Conservation (phyloP, 2,888 invertebrate species). For the Lochmaea capreae region DNA sequence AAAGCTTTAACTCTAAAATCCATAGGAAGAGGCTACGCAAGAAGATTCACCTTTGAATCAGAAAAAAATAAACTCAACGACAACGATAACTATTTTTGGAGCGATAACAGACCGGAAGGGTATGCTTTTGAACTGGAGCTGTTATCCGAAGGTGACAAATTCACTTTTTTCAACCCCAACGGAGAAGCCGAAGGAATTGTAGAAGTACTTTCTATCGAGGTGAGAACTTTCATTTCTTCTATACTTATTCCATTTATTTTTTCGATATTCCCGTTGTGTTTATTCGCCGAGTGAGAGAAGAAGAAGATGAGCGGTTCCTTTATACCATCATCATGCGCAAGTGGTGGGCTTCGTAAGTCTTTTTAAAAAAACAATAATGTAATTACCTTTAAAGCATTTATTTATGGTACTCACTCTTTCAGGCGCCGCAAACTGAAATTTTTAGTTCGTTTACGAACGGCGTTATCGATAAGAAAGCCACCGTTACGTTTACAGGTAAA, state of each 20-base stretch:
- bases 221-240: conserved; percentile 58
- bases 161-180: conserved; percentile 77
- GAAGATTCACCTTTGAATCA: conserved; percentile 79
- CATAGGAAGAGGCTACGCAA: conserved; percentile 80
- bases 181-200: conserved; percentile 75
- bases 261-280: conserved; percentile 42
- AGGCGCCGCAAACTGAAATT: conserved; percentile 68
- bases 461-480: conserved; percentile 72
- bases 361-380: conserved; percentile 52
- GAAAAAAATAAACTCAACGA: conserved; percentile 69
- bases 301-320: conserved; percentile 40
- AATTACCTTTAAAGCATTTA: conserved; percentile 38
- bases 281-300: conserved; percentile 38
- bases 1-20: conserved; percentile 74
- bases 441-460: conserved; percentile 61
- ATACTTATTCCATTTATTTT: conserved; percentile 34
- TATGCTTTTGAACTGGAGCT: conserved; percentile 79
- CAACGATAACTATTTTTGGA: conserved; percentile 82
- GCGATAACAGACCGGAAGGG: conserved; percentile 79
- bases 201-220: conserved; percentile 76
- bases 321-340: conserved; percentile 42
- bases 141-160: conserved; percentile 76
- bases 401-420: conserved; percentile 64
- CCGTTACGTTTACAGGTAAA: conserved; percentile 73
- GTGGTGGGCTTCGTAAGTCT: conserved; percentile 62